phyloP scores from a whole-genome alignment of 2,888 invertebrate species.

The Agonopterix alstromeriana region DNA sequence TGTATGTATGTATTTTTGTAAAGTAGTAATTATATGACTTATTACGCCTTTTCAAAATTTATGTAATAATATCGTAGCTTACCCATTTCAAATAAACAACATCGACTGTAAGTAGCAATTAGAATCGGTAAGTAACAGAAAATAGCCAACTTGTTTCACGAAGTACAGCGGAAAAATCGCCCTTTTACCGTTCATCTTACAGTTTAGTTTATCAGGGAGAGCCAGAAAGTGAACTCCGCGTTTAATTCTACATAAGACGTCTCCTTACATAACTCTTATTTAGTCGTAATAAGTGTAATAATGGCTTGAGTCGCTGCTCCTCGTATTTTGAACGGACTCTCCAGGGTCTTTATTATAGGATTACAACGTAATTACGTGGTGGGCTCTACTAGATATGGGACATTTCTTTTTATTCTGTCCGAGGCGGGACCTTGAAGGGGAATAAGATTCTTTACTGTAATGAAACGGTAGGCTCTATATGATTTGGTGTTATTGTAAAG shows the following conservation, averaged over 20 bases:
- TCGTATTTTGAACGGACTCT: too few species aligned
- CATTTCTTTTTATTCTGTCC: constrained; percentile 12
- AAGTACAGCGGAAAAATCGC: neutral
- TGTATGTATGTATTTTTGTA: too few species aligned
- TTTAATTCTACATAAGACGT: neutral
- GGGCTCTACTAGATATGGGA: constrained; percentile 5
- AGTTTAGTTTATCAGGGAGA: constrained; percentile 5
- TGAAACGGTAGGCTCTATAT: neutral
- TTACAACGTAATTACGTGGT: constrained; percentile 13
- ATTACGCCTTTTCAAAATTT: neutral
- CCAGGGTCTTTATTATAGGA: constrained; percentile 12
- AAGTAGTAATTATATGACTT: too few species aligned
- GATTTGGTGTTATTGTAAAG: too few species aligned
- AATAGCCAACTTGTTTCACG: neutral
- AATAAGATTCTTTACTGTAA: neutral
- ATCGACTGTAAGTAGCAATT: neutral
- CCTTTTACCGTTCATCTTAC: neutral
- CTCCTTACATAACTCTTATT: neutral
- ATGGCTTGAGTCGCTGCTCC: too few species aligned
- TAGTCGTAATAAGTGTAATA: too few species aligned
- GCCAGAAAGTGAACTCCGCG: constrained; percentile 5
- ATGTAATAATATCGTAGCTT: neutral
- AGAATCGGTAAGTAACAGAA: neutral
- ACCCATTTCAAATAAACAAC: neutral
- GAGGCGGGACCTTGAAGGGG: neutral